These are phyloP conservation scores for Oncorhynchus nerka DNA, from an alignment of 2,113 vertebrate species.

Conservation along the genomic window DNA sequence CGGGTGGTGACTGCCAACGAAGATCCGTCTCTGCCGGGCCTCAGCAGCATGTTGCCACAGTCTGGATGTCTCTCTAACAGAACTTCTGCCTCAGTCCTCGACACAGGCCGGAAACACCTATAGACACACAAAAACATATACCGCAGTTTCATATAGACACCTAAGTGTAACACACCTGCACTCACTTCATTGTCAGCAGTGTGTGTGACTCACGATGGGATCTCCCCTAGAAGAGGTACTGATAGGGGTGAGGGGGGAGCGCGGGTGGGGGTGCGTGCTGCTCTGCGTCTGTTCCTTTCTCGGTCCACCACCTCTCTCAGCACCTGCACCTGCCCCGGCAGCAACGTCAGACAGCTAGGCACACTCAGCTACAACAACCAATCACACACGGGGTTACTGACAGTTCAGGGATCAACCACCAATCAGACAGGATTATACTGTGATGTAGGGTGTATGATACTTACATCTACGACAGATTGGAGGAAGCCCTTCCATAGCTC, in stretches of 20 bases:
- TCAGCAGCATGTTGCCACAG: slow-evolving; percentile 82
- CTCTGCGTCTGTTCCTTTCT: slow-evolving; percentile 73
- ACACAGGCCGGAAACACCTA: slow-evolving; percentile 84
- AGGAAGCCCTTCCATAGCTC: slow-evolving; percentile 90
- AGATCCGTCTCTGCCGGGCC: slow-evolving; percentile 77
- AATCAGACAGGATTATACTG: not conserved
- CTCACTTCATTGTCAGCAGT: not conserved
- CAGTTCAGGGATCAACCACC: not conserved
- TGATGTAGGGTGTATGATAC: slow-evolving; percentile 2
- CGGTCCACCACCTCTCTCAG: slow-evolving; percentile 80
- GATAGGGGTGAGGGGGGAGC: slow-evolving; percentile 69
- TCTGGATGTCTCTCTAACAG: slow-evolving; percentile 80
- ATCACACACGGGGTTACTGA: not conserved
- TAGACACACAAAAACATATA: slow-evolving; percentile 13
- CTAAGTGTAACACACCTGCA: too few relatives aligned
- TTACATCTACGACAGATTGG: slow-evolving; percentile 81
- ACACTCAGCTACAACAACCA: slow-evolving; percentile 73
- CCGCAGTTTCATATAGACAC: not conserved
- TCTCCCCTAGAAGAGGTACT: slow-evolving; percentile 70
- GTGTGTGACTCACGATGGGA: slow-evolving; percentile 71
- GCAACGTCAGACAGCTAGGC: slow-evolving; percentile 75
- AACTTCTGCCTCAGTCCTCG: slow-evolving; percentile 79
- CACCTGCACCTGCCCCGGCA: slow-evolving; percentile 84
- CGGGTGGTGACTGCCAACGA: slow-evolving; percentile 79
- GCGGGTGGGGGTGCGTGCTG: slow-evolving; percentile 59